Conservation (phyloP, 2,888 invertebrate species). For the Reticulitermes lucifugus region DNA sequence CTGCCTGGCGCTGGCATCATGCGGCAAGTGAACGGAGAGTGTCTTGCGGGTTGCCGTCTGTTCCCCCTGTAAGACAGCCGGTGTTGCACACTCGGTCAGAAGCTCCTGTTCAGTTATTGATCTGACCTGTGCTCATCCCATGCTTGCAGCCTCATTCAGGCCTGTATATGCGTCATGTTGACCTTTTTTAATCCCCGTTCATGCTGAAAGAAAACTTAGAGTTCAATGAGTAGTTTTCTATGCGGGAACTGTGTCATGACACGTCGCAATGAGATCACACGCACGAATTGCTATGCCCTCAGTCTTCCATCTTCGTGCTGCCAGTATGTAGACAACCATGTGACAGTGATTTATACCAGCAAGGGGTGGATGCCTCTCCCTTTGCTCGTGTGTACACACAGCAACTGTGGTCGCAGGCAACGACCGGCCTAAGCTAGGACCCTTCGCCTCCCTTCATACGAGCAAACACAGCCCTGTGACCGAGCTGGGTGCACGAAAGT, state of each 20-base stretch:
- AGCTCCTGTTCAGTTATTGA: neutral
- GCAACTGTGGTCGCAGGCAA: neutral
- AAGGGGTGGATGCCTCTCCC: neutral
- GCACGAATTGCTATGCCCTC: conserved; percentile 37
- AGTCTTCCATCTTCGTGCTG: conserved; percentile 36
- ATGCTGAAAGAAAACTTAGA: conserved; percentile 27
- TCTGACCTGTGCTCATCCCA: neutral
- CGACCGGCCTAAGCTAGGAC: neutral
- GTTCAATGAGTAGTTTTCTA: neutral
- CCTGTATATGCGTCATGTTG: neutral
- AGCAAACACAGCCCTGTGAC: neutral
- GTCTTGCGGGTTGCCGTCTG: too few species aligned
- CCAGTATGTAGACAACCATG: neutral
- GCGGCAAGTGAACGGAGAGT: too few species aligned
- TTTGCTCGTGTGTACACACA: neutral
- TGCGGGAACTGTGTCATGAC: conserved; percentile 8
- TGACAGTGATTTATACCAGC: conserved; percentile 30
- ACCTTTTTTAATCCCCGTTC: conserved; percentile 25
- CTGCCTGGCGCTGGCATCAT: too few species aligned
- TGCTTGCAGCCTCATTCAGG: neutral
- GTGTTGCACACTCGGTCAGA: neutral
- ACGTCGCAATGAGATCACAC: conserved; percentile 32
- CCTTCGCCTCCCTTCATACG: neutral
- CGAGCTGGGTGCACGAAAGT: neutral
- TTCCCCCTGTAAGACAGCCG: neutral